These are phyloP conservation scores for Glossophaga mutica DNA, from an alignment of 2,797 vertebrate genomes.

Conservation along the genomic window DNA sequence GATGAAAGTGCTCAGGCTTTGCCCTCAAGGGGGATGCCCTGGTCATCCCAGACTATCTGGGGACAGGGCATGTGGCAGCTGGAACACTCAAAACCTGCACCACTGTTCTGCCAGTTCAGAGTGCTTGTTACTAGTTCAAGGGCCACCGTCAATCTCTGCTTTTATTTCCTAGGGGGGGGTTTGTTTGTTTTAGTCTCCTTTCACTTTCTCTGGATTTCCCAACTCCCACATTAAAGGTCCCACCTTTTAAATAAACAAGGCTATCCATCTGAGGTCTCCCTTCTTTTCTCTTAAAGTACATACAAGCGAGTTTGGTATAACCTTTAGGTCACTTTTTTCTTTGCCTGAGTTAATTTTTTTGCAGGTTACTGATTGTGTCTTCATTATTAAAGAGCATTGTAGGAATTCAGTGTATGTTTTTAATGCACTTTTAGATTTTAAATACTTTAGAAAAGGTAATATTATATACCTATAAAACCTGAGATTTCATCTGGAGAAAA, in stretches of 20 bases:
- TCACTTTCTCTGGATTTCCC: background rate
- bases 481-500: slow-evolving; percentile 12
- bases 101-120: background rate
- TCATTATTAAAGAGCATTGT: background rate
- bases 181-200: background rate
- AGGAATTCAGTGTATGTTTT: background rate
- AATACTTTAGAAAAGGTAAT: background rate
- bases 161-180: background rate
- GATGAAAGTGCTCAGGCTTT: background rate
- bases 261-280: too few species aligned
- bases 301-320: background rate
- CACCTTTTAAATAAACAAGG: background rate
- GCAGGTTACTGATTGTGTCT: background rate
- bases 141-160: background rate
- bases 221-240: background rate
- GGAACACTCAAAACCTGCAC: background rate
- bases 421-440: background rate
- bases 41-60: background rate
- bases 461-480: background rate
- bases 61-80: background rate
- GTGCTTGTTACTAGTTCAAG: background rate
- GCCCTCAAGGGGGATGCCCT: background rate
- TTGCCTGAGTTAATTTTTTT: background rate
- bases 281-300: background rate
- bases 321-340: background rate